Base-by-base conservation (phyloP, 2,888 invertebrate species). In the Phengaris alcon region DNA sequence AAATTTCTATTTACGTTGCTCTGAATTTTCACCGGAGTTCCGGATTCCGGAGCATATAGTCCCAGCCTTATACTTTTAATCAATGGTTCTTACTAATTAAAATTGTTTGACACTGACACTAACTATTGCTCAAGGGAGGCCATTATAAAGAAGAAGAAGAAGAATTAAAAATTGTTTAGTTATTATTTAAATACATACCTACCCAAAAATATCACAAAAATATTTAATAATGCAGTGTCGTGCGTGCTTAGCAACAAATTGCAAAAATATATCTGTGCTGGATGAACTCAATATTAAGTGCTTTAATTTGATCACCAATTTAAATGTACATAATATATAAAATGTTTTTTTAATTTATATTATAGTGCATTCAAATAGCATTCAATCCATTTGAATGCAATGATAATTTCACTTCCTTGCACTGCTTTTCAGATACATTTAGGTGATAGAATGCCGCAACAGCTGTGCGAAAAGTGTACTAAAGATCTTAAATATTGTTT, bases 251-350 rank as follows among this genome's bases (percentile, higher is more conserved):
- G 74, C 82, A 75, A 81, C 82, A 46, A 84, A 82, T 70, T 80
- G 77, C 72, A 77, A 79, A 35, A 75, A 76, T 70, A 79, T 89
- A 79, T 76, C 81, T 70, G 79, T 79, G 22, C 76, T 89, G 57
- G 82, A 88, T 79, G 84, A 86, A 77, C 76, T 74, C 74, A 84
- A 85, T 74, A 77, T 87, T 57, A 76, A 12, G 13, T 84, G 83
- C 70, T 91, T 86, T 79, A 90, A 89, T 78, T 78, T 86, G 69
- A 80, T 91, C 9, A 90, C 90, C 13, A 83, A 84, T 81, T 80
- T 91, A 68, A 82, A 84, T 77, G 90, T 90, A 82, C 35, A 48
- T 74, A 68, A 48, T 74, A 68, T 9, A 54, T 44, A 51, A 15
- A 68, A 15, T 48, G 10, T 69, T 68, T 57, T 48, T 64, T 75